Evolutionary conservation across 2,113 vertebrate genomes (phyloP), one percentile per base, ranked within the genome.

Genomic region (Phalacrocorax pelagicus): DNA sequence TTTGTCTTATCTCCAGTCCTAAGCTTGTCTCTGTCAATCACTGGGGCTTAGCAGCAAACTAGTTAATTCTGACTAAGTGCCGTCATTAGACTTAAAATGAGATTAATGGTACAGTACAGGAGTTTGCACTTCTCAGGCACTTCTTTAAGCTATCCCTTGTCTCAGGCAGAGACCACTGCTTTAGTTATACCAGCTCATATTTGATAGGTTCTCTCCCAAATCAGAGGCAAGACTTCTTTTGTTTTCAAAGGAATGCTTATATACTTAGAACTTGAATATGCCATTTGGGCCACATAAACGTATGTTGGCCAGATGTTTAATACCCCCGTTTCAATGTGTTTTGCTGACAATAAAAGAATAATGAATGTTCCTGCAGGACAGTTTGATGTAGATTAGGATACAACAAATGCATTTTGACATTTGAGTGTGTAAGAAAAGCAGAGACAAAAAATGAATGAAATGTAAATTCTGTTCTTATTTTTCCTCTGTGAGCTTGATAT

Each of bases 241-340:
- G 42, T 81, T 93, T 92, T 40, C 89, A 91, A 69, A 96, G 74
- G 78, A 94, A 87, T 91, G 70, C 49, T 91, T 91, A 51, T 5
- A 38, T 34, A 58, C 81, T 94, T 67, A 87, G 58, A 94, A 91
- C 20, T 65, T 80, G 62, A 96, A 91, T 92, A 89, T 88, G 91
- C 81, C 96, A 77, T 95, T 92, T 94, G 97, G 94, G 97, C 84
- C 86, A 91, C 86, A 95, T 94, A 95, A 97, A 94, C 10, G 7
- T 82, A 90, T 89, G 91, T 62, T 88, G 78, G 91, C 91, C 95
- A 97, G 94, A 94, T 97, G 95, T 90, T 97, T 94, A 92, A 94
- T 90, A 95, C 27, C 73, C 71, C 38, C 55, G 17, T 86, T 95
- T 96, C 94, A 95, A 85, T 86, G 89, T 79, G 70, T 74, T 97